These are phyloP conservation scores for Noctua comes DNA, from an alignment of 2,888 invertebrate genomes.

Conservation along the genomic window DNA sequence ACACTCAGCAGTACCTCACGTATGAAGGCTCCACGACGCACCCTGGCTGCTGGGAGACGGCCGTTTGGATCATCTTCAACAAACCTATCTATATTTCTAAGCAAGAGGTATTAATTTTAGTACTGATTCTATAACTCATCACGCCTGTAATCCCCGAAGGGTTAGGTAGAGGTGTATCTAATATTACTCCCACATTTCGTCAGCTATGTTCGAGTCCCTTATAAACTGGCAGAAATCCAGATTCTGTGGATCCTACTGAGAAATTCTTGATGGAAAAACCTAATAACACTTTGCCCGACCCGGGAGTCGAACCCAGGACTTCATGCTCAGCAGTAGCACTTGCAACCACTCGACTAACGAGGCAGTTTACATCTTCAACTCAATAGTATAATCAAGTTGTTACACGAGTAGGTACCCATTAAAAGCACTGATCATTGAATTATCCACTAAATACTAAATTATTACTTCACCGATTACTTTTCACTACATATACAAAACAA, in stretches of 20 bases:
- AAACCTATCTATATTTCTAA: constrained; percentile 99
- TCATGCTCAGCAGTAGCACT: no score
- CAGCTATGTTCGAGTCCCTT: no score
- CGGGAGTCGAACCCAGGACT: no score
- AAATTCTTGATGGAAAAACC: no score
- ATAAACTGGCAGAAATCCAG: no score
- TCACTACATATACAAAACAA: no score
- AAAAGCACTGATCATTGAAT: neutral
- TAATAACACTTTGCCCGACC: no score
- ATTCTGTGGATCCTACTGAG: no score
- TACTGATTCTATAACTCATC: neutral
- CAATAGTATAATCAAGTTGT: no score
- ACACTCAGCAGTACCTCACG: constrained; percentile 98
- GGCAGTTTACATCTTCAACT: no score
- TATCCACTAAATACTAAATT: neutral
- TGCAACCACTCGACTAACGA: no score
- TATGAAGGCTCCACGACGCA: constrained; percentile 99
- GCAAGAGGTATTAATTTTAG: constrained; percentile 93
- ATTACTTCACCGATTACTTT: neutral
- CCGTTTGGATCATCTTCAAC: constrained; percentile 99
- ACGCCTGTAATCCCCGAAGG: neutral
- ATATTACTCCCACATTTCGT: neutral
- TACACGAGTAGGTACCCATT: no score
- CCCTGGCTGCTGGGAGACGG: constrained; percentile 99
- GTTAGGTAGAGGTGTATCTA: neutral